A percentile compares a stretch with the other conserved stretches of the same genome.
These are phyloP conservation scores for Calameuta idolon DNA, from an alignment of 2,888 invertebrate species.

Conservation along the genomic window DNA sequence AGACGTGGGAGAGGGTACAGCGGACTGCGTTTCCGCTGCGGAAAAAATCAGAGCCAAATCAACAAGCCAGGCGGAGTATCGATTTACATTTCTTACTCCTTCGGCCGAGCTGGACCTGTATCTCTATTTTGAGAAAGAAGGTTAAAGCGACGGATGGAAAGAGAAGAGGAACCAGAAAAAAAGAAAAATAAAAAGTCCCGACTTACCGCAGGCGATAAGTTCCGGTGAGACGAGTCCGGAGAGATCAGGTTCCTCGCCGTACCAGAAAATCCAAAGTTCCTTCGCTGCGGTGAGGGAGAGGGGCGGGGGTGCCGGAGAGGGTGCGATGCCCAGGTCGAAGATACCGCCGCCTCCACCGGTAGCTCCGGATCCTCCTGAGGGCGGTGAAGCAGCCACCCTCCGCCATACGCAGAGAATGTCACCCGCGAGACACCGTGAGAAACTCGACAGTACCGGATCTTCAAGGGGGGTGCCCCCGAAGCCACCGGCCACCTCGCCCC, in stretches of 20 bases:
- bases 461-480: constrained; percentile 77
- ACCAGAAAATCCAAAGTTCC: constrained; percentile 99
- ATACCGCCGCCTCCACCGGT: constrained; percentile 65
- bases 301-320: constrained; percentile 77
- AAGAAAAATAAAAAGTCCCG: background rate
- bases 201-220: constrained; percentile 87
- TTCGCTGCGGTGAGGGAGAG: constrained; percentile 89
- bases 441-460: constrained; percentile 91
- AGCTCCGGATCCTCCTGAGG: constrained; percentile 49
- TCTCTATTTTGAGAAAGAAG: background rate
- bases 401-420: constrained; percentile 99
- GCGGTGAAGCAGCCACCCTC: constrained; percentile 77
- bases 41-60: background rate
- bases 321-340: constrained; percentile 69
- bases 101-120: background rate
- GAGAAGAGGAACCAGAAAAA: background rate
- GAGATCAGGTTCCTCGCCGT: constrained; percentile 95
- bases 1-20: background rate
- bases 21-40: background rate
- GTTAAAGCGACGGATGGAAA: background rate
- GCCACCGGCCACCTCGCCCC: constrained; percentile 76
- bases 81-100: background rate
- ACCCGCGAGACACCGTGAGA: constrained; percentile 90
- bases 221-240: constrained; percentile 86
- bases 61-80: background rate